Percentiles rank a stretch among this genome's conserved stretches.
phyloP scores from a whole-genome alignment of 2,797 vertebrate species.

The Lepus oiostolus region DNA sequence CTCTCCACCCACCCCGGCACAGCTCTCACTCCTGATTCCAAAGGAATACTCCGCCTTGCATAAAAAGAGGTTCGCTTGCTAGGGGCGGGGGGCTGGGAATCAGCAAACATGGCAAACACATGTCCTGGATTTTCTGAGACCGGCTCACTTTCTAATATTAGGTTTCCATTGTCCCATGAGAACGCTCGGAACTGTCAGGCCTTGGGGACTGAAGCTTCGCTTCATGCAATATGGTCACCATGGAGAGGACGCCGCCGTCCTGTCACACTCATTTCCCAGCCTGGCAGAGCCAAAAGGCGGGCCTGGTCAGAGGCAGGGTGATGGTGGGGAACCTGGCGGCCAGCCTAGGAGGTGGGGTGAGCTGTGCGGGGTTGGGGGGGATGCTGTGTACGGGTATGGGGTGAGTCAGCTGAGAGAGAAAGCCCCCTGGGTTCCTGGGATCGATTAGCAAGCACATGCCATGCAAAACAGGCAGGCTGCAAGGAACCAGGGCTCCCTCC shows the following conservation, averaged over 20 bases:
- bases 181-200: constrained; percentile 53
- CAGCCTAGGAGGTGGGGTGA: background rate
- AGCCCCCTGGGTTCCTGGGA: constrained; percentile 71
- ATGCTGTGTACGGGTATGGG: background rate
- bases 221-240: background rate
- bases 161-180: constrained; percentile 79
- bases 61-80: constrained; percentile 72
- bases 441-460: constrained; percentile 63
- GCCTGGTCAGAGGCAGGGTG: background rate
- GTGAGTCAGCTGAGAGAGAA: constrained; percentile 47
- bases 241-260: background rate
- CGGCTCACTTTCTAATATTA: constrained; percentile 81
- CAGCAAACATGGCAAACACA: constrained; percentile 84
- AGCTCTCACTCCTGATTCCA: constrained; percentile 77
- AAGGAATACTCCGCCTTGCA: constrained; percentile 73
- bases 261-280: constrained; percentile 26
- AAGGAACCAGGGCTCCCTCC: constrained; percentile 50
- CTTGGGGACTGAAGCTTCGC: constrained; percentile 57
- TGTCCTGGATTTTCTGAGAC: constrained; percentile 83
- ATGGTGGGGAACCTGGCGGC: background rate
- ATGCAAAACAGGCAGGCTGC: constrained; percentile 49
- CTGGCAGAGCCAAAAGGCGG: background rate
- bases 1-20: constrained; percentile 68
- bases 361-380: background rate
- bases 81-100: constrained; percentile 59